These are phyloP conservation scores for Megalopta genalis DNA, from an alignment of 1,140 invertebrate genomes.

Conservation along the genomic window DNA sequence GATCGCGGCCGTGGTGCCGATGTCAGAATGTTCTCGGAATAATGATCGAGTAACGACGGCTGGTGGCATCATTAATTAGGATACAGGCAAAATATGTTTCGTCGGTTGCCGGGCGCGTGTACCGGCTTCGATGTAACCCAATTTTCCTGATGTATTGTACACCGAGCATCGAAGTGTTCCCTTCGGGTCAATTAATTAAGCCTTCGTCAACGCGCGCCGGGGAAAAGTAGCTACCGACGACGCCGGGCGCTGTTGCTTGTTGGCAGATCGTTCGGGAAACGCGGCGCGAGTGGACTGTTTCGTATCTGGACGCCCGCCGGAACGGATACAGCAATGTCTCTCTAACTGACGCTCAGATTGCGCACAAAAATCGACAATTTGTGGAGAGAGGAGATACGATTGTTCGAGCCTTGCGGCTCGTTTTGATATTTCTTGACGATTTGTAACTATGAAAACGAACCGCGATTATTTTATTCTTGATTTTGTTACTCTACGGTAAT, in stretches of 20 bases:
- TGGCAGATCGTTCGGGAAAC: background rate
- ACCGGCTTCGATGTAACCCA: background rate
- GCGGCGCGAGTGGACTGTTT: background rate
- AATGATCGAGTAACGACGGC: conserved; percentile 1
- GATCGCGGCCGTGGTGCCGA: background rate
- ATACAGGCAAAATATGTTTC: conserved; percentile 1
- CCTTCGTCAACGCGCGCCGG: background rate
- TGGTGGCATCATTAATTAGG: conserved; percentile 23
- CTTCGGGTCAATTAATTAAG: background rate
- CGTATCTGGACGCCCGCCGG: too few relatives aligned
- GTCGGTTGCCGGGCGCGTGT: background rate
- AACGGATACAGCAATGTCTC: too few relatives aligned
- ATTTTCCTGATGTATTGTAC: conserved; percentile 3
- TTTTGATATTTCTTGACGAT: too few relatives aligned
- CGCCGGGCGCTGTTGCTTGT: background rate
- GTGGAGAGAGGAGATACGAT: too few relatives aligned
- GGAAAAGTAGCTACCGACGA: background rate
- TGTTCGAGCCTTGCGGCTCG: too few relatives aligned
- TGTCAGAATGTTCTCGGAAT: background rate
- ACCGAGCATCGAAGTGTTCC: background rate
- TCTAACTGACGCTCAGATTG: too few relatives aligned
- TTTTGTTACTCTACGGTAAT: too few relatives aligned
- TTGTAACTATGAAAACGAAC: too few relatives aligned
- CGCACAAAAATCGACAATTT: too few relatives aligned
- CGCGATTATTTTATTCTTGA: too few relatives aligned